phyloP scores from a whole-genome alignment of 2,888 invertebrate species.

The Polietes domitor region DNA sequence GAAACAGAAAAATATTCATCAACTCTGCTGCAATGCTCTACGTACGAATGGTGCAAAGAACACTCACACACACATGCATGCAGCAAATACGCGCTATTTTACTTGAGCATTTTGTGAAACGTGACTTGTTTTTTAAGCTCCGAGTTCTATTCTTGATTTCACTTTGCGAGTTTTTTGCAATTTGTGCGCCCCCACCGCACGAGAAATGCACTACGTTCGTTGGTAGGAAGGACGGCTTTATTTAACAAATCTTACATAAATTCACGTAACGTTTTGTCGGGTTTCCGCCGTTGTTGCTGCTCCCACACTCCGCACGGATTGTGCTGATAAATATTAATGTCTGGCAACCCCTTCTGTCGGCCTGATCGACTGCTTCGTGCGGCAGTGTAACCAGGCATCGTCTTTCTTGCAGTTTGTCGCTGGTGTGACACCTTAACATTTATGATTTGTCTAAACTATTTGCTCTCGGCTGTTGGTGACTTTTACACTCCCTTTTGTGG shows the following conservation, averaged over 20 bases:
- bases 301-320: not conserved
- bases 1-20: constrained; percentile 23
- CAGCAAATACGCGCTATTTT: constrained; percentile 52
- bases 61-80: constrained; percentile 34
- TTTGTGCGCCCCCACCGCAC: not conserved
- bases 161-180: not conserved
- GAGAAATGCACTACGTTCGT: constrained; percentile 36
- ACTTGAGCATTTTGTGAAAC: constrained; percentile 45
- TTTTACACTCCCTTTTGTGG: constrained; percentile 24
- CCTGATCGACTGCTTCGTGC: not conserved
- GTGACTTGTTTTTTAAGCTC: constrained; percentile 58
- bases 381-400: not conserved
- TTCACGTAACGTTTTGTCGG: constrained; percentile 32
- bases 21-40: constrained; percentile 38
- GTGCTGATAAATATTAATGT: constrained; percentile 26
- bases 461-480: constrained; percentile 26
- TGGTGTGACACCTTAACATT: constrained; percentile 30
- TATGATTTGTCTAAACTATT: constrained; percentile 39
- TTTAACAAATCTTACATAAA: constrained; percentile 24
- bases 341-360: not conserved
- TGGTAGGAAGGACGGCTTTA: not conserved
- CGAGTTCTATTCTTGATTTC: constrained; percentile 40
- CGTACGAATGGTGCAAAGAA: constrained; percentile 40
- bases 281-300: not conserved
- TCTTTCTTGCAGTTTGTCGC: not conserved